A percentile compares a stretch with the other conserved stretches of the same genome.
Conservation (phyloP, 2,888 invertebrate species). For the Unio delphinus region DNA sequence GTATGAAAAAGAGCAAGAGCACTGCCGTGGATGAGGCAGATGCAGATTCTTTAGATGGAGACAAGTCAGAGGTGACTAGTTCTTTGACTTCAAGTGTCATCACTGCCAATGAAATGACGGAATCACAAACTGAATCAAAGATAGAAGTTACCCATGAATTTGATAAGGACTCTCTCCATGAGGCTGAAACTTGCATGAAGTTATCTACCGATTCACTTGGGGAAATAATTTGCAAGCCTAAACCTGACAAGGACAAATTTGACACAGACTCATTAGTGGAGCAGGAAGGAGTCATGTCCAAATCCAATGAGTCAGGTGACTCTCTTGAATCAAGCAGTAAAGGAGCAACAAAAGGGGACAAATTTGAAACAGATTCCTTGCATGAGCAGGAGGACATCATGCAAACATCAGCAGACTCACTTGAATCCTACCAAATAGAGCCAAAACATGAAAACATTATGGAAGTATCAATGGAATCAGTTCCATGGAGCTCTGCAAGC, state of each 20-base stretch:
- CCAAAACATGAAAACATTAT: slow-evolving; percentile 40
- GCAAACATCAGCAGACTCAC: slow-evolving; percentile 62
- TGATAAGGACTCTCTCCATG: slow-evolving; percentile 59
- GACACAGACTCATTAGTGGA: slow-evolving; percentile 52
- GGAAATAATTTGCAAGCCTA: slow-evolving; percentile 24
- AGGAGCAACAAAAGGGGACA: slow-evolving; percentile 25
- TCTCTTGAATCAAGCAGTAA: slow-evolving; percentile 10
- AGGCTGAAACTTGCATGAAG: slow-evolving; percentile 46
- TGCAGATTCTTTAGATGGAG: slow-evolving; percentile 61
- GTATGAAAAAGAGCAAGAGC: slow-evolving; percentile 37
- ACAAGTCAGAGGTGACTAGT: slow-evolving; percentile 58
- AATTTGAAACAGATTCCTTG: slow-evolving; percentile 47
- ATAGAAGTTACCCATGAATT: slow-evolving; percentile 39
- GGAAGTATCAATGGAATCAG: slow-evolving; percentile 49
- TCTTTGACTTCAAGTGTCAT: slow-evolving; percentile 63
- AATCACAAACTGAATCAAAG: slow-evolving; percentile 30
- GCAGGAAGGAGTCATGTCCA: slow-evolving; percentile 45
- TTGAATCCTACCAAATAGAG: slow-evolving; percentile 49
- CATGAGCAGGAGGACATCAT: slow-evolving; percentile 45
- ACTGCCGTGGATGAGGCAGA: slow-evolving; percentile 51
- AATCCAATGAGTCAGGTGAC: slow-evolving; percentile 51
- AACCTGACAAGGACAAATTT: slow-evolving; percentile 41
- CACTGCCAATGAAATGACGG: slow-evolving; percentile 17
- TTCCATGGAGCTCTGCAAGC: slow-evolving; percentile 59
- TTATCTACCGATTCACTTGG: slow-evolving; percentile 61